Percentiles rank a stretch among this genome's conserved stretches.
phyloP scores from a whole-genome alignment of 2,113 vertebrate genomes.

The Salvelinus namaycush region DNA sequence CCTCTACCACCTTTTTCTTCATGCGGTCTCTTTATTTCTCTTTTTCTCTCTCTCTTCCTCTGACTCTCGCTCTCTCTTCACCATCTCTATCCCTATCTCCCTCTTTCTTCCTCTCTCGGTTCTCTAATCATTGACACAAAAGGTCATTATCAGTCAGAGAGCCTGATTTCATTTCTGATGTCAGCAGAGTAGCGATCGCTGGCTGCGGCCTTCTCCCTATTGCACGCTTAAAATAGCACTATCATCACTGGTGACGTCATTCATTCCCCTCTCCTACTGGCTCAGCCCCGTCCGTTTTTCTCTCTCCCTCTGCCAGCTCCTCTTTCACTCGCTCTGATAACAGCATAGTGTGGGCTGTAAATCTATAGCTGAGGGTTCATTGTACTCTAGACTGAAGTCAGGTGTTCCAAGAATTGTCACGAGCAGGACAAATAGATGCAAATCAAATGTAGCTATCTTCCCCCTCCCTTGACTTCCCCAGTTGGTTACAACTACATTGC shows the following conservation, averaged over 20 bases:
- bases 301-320: neutral
- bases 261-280: slow-evolving; percentile 41
- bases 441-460: neutral
- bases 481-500: neutral
- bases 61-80: neutral
- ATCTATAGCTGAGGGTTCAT: neutral
- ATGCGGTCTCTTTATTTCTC: neutral
- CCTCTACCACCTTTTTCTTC: neutral
- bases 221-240: slow-evolving; percentile 67
- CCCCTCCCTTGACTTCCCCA: neutral
- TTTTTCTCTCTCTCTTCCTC: neutral
- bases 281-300: slow-evolving; percentile 17
- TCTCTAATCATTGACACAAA: slow-evolving; percentile 64
- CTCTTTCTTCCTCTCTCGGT: slow-evolving; percentile 19
- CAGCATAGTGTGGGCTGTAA: neutral
- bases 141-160: slow-evolving; percentile 59
- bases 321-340: neutral
- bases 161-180: slow-evolving; percentile 66
- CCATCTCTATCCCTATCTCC: neutral
- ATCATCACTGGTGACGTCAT: slow-evolving; percentile 56
- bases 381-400: neutral
- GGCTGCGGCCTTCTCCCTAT: slow-evolving; percentile 44
- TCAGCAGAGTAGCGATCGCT: slow-evolving; percentile 41
- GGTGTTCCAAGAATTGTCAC: neutral
- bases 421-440: neutral